phyloP scores from a whole-genome alignment of 2,888 invertebrate genomes.

The Uropetala carovei region DNA sequence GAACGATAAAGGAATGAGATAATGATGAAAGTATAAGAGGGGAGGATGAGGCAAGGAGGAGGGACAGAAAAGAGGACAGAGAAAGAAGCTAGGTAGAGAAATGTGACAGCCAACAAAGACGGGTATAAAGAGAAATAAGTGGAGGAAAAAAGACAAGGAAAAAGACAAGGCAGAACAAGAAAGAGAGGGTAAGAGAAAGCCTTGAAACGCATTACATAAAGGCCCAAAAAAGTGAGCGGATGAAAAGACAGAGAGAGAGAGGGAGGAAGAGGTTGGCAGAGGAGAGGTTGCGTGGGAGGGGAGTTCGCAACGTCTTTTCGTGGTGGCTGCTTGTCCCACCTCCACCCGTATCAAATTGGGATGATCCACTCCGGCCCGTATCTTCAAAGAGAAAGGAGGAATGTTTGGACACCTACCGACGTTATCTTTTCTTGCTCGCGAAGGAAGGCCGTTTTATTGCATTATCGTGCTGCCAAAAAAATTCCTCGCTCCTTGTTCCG shows the following conservation, averaged over 20 bases:
- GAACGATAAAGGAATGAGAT: too few relatives aligned
- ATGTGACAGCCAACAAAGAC: too few relatives aligned
- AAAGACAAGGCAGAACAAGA: background rate
- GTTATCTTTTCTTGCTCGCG: background rate
- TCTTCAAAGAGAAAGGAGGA: background rate
- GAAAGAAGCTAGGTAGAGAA: too few relatives aligned
- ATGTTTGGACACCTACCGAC: background rate
- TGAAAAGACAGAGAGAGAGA: background rate
- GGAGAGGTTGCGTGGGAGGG: background rate
- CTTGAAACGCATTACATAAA: background rate
- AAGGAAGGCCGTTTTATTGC: background rate
- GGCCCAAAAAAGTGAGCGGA: background rate
- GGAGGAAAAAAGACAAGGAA: background rate
- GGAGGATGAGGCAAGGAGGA: too few relatives aligned
- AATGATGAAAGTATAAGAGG: too few relatives aligned
- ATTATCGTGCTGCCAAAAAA: background rate
- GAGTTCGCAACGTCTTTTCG: background rate
- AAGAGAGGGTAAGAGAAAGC: background rate
- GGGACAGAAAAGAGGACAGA: background rate
- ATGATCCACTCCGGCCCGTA: background rate
- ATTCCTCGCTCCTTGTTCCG: background rate
- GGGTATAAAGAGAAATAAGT: background rate
- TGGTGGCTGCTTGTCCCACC: too few relatives aligned
- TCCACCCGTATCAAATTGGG: background rate
- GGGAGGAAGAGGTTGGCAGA: conserved; percentile 1